Percentiles rank a stretch among this genome's conserved stretches.
Evolutionary conservation across 2,797 vertebrate species (phyloP).

Genomic region (Acrocephalus scirpaceus): DNA sequence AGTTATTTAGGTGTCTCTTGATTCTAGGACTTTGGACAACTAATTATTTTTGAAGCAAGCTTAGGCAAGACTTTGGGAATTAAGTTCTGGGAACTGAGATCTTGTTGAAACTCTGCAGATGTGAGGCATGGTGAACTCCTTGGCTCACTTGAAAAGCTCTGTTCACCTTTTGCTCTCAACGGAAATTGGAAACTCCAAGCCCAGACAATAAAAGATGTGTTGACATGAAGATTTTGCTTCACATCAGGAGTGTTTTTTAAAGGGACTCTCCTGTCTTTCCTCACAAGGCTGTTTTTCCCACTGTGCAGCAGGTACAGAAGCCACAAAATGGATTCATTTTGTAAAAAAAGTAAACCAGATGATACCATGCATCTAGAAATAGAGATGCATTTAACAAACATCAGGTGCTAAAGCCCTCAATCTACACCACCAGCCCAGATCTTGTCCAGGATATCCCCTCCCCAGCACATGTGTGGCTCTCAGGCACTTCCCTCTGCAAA

Average conservation of each 20-base stretch:
- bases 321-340: not conserved
- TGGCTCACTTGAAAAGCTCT: not conserved
- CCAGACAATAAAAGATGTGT: not conserved
- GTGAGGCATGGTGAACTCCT: no score
- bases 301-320: not conserved
- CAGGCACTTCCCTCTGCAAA: not conserved
- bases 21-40: not conserved
- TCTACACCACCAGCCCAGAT: not conserved
- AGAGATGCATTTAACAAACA: not conserved
- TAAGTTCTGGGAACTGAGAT: not conserved
- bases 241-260: not conserved
- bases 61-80: not conserved
- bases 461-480: fast-evolving
- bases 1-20: not conserved
- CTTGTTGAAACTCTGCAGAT: not conserved
- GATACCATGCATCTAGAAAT: not conserved
- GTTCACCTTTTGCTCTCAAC: not conserved
- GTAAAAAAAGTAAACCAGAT: not conserved
- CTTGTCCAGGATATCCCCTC: not conserved
- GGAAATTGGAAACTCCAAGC: not conserved
- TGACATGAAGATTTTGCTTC: not conserved
- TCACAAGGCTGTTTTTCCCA: not conserved
- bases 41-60: not conserved
- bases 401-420: not conserved
- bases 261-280: not conserved